Percentiles rank a stretch among this genome's conserved stretches.
Conservation (phyloP, 1,140 invertebrate species). For the Oreohelix idahoensis region DNA sequence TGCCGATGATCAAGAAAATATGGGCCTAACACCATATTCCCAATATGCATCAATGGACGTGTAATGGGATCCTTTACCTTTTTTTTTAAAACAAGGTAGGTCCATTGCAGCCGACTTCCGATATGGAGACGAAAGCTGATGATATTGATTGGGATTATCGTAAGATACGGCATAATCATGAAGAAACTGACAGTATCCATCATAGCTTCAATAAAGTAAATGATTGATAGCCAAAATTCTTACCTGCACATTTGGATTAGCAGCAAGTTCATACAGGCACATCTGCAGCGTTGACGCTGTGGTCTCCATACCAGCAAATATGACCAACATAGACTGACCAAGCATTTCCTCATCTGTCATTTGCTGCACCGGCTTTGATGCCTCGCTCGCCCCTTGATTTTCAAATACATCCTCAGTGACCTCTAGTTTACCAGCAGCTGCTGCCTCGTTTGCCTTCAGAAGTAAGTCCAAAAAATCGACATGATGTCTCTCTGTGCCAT, state of each 20-base stretch:
- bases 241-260: not conserved
- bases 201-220: too few relatives aligned
- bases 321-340: conserved; percentile 21
- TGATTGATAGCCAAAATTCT: not conserved
- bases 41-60: too few relatives aligned
- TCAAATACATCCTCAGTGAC: not conserved
- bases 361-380: not conserved
- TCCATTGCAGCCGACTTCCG: too few relatives aligned
- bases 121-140: too few relatives aligned
- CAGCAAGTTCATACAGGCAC: conserved; percentile 18
- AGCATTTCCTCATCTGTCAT: conserved; percentile 1
- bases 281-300: conserved; percentile 10
- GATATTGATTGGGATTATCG: too few relatives aligned
- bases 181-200: too few relatives aligned
- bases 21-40: too few relatives aligned
- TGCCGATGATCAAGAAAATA: too few relatives aligned
- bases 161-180: too few relatives aligned
- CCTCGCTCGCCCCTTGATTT: not conserved
- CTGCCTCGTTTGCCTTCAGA: conserved; percentile 4
- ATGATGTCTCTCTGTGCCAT: not conserved
- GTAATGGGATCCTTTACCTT: too few relatives aligned
- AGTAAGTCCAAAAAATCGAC: conserved; percentile 12
- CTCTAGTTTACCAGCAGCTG: not conserved
- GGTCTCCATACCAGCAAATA: conserved; percentile 19
- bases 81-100: too few relatives aligned